A percentile compares a stretch with the other conserved stretches of the same genome.
phyloP scores from a whole-genome alignment of 2,113 vertebrate genomes.

The Sylvietta virens region DNA sequence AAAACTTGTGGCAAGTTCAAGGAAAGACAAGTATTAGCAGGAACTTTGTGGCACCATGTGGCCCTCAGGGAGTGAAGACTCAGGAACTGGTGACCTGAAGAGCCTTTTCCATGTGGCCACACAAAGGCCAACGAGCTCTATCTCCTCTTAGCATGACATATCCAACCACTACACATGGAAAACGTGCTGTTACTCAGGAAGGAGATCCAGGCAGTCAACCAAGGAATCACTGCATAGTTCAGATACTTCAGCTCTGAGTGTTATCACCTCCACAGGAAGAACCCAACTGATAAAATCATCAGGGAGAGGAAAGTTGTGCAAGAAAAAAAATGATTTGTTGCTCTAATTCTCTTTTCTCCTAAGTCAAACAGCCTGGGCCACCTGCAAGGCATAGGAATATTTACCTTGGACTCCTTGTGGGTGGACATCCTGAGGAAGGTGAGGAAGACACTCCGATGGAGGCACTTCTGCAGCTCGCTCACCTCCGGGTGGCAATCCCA shows the following conservation, averaged over 20 bases:
- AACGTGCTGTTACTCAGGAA: neutral
- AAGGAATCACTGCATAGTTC: neutral
- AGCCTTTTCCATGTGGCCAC: neutral
- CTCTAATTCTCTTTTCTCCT: neutral
- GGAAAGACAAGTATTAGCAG: neutral
- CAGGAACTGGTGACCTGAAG: neutral
- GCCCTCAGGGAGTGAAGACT: fast-evolving
- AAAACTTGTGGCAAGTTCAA: neutral
- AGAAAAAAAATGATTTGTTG: neutral
- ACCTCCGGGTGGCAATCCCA: conserved; percentile 71
- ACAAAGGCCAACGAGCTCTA: neutral
- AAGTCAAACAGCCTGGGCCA: neutral
- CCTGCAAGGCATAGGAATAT: neutral
- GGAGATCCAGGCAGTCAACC: neutral
- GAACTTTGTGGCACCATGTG: fast-evolving
- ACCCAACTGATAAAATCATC: neutral
- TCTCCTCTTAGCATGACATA: neutral
- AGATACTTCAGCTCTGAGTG: neutral
- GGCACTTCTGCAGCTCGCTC: conserved; percentile 75
- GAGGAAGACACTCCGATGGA: conserved; percentile 86
- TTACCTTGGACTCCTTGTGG: conserved; percentile 96
- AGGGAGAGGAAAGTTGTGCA: neutral
- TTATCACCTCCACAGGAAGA: neutral
- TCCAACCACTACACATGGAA: fast-evolving
- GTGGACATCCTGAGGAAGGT: conserved; percentile 95